phyloP scores from a whole-genome alignment of 2,888 invertebrate genomes.

The Drosophila ochracea region DNA sequence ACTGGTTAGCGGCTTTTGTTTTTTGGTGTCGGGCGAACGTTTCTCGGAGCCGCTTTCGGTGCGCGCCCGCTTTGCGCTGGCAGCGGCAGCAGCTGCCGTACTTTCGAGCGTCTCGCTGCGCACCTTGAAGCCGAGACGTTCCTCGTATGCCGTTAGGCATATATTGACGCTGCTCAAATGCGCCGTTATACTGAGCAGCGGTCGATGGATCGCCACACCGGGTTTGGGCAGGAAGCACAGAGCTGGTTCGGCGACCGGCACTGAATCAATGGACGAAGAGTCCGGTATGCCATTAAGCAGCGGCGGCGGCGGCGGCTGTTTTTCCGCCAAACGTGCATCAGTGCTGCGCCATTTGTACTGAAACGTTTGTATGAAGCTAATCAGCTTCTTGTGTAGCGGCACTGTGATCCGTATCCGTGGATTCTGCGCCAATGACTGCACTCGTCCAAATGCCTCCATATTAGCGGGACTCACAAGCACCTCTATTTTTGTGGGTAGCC shows the following conservation, averaged over 20 bases:
- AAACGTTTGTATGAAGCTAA: constrained; percentile 90
- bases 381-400: constrained; percentile 91
- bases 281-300: constrained; percentile 10
- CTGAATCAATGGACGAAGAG: background rate
- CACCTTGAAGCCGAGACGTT: constrained; percentile 88
- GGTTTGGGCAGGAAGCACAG: constrained; percentile 86
- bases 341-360: constrained; percentile 91
- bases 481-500: constrained; percentile 91
- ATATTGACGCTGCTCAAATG: constrained; percentile 92
- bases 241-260: constrained; percentile 65
- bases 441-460: constrained; percentile 92
- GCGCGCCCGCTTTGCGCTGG: constrained; percentile 85
- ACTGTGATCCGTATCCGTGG: constrained; percentile 91
- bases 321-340: constrained; percentile 82
- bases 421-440: constrained; percentile 95
- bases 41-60: constrained; percentile 88
- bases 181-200: constrained; percentile 91
- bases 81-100: constrained; percentile 61
- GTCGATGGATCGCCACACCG: constrained; percentile 89
- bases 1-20: constrained; percentile 82
- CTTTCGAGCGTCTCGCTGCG: constrained; percentile 85
- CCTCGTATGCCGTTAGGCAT: constrained; percentile 91
- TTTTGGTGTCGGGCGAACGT: constrained; percentile 85
- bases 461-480: constrained; percentile 92
- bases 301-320: constrained; percentile 34